These are phyloP conservation scores for Ennomos erosarius DNA, from an alignment of 2,888 invertebrate genomes.

Conservation along the genomic window DNA sequence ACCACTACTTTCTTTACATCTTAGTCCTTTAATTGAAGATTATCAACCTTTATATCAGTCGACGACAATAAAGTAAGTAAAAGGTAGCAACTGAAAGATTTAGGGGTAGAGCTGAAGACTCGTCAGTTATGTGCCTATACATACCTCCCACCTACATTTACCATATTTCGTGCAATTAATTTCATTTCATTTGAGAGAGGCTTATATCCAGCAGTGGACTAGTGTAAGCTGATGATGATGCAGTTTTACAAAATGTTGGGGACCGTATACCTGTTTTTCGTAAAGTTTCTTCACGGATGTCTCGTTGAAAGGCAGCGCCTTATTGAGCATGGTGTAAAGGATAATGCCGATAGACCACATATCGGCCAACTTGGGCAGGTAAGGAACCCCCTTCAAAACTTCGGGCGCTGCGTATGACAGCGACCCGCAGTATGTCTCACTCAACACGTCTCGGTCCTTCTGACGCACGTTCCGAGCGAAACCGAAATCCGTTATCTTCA, in stretches of 20 bases:
- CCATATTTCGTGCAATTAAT: no score
- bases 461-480: conserved; percentile 85
- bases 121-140: no score
- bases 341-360: conserved; percentile 93
- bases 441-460: conserved; percentile 80
- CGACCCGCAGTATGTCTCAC: conserved; percentile 94
- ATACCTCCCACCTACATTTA: no score
- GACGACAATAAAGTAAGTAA: no score
- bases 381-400: conserved; percentile 87
- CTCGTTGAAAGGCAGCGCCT: conserved; percentile 93
- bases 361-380: conserved; percentile 90
- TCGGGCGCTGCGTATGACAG: conserved; percentile 96
- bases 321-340: conserved; percentile 93
- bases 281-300: conserved; percentile 89
- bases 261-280: conserved; percentile 77
- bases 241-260: not conserved
- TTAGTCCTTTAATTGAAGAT: no score
- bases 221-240: no score
- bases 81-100: no score
- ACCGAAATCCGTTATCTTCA: conserved; percentile 94
- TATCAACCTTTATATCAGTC: no score
- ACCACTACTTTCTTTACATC: no score
- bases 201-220: no score
- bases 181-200: no score
- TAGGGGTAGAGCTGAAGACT: no score